phyloP scores from a whole-genome alignment of 1,140 invertebrate genomes.

The Aphaenogaster floridana region DNA sequence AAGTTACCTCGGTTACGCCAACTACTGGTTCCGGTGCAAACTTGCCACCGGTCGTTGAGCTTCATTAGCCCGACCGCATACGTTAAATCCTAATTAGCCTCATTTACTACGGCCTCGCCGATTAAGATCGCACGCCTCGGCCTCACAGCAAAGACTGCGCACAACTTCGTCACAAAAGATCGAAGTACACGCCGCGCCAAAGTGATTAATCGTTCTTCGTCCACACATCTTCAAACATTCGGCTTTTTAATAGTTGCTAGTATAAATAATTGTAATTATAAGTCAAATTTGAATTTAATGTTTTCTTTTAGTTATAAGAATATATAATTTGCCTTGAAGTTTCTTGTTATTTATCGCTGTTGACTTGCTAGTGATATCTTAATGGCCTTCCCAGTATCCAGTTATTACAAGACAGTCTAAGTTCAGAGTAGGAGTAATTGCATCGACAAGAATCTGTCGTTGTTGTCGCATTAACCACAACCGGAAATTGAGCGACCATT shows the following conservation, averaged over 20 bases:
- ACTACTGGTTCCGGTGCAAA: conserved; percentile 54
- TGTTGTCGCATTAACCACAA: conserved; percentile 14
- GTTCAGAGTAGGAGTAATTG: conserved; percentile 42
- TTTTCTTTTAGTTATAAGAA: background rate
- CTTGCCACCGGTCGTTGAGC: conserved; percentile 59
- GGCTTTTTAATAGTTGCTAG: background rate
- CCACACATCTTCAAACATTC: background rate
- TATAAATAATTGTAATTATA: conserved; percentile 17
- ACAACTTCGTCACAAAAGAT: conserved; percentile 16
- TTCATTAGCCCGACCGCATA: conserved; percentile 75
- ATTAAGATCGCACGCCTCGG: conserved; percentile 64
- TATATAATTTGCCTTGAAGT: background rate
- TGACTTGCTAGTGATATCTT: conserved; percentile 3
- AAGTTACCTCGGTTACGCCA: conserved; percentile 54
- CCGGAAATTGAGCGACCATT: conserved; percentile 49
- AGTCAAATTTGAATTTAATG: background rate
- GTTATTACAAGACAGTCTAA: conserved; percentile 68
- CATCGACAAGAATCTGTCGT: conserved; percentile 47
- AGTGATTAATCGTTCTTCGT: background rate
- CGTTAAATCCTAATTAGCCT: conserved; percentile 78
- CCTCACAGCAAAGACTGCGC: background rate
- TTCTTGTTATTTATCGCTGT: conserved; percentile 38
- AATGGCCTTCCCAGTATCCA: conserved; percentile 50
- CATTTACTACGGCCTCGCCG: conserved; percentile 55
- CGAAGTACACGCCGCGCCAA: background rate